Base-by-base conservation (phyloP, 2,113 vertebrate genomes). In the Marcusenius ussheri region DNA sequence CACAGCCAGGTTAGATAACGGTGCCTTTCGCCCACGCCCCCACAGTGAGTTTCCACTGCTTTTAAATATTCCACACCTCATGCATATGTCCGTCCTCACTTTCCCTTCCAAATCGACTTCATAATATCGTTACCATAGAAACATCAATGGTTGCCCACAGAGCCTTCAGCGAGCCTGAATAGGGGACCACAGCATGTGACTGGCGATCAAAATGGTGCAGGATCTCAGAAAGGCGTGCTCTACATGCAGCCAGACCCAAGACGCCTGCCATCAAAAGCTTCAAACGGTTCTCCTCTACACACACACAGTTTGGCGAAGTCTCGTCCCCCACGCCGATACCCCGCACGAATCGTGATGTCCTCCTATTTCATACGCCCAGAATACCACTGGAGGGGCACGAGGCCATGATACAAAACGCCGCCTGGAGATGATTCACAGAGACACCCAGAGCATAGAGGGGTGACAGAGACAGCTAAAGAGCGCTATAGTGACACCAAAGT, bases 61-160 rank as follows among this genome's bases (percentile, higher is more conserved):
- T 45, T 62, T 89, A 88, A 87, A 86, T 83, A 83, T 58, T 84
- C 11, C 49, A 42, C 87, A 58, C 17, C 53, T 88, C 19, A 58
- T 51, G 49, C 66, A 90, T 88, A 42, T 35, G n/a, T 86, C 89
- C 56, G 27, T 87, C 83, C 89, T 49, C 46, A 27, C 66, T 66
- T 88, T 88, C 77, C 66, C 45, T 85, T 49, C 89, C 58, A 49
- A 56, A 88, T 90, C 49, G 70, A 80, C 90, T 80, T 53, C 83
- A 74, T 90, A 86, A 86, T 90, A 87, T 42, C 8, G 90, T 90
- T 88, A 53, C 90, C 86, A 90, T 90, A 83, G 90, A 90, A 88
- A 90, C 90, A 46, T 88, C 86, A 88, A 80, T 90, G 90, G 89
- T 31, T 88, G 86, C 90, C 86, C 85, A 46, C 45, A 24, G 90